phyloP scores from a whole-genome alignment of 1,140 invertebrate species.

The Littorina saxatilis region DNA sequence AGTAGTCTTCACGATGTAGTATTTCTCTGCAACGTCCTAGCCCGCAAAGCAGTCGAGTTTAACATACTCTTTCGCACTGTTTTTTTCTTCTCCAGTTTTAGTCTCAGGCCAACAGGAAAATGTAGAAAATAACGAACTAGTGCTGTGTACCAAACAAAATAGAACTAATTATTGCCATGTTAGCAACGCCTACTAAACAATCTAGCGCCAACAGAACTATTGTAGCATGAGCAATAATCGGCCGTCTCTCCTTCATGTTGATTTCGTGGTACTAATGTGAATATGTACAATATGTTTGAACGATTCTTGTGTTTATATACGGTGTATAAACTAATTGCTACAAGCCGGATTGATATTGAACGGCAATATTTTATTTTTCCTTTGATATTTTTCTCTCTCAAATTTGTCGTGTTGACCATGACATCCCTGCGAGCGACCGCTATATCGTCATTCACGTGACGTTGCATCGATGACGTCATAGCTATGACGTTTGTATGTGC shows the following conservation, averaged over 20 bases:
- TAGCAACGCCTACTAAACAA: not conserved
- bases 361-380: not conserved
- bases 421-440: not conserved
- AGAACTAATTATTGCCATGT: not conserved
- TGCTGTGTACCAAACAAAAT: not conserved
- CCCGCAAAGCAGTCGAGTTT: not conserved
- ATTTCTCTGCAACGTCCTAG: not conserved
- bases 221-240: slow-evolving; percentile 7
- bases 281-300: not conserved
- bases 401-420: slow-evolving; percentile 1
- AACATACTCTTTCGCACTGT: not conserved
- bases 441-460: not conserved
- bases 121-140: too few relatives aligned
- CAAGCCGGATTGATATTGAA: not conserved
- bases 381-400: not conserved
- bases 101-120: not conserved
- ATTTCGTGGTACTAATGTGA: slow-evolving; percentile 17
- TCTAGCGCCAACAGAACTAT: not conserved
- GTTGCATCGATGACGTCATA: not conserved
- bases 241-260: not conserved
- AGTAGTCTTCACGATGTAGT: not conserved
- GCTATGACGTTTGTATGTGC: not conserved
- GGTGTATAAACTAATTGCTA: slow-evolving; percentile 28
- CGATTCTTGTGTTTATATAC: slow-evolving; percentile 15
- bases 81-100: not conserved